A percentile compares a stretch with the other conserved stretches of the same genome.
These are phyloP conservation scores for Epizoanthus fatuus DNA, from an alignment of 92 coral and sea anemone genomes.

Conservation along the genomic window DNA sequence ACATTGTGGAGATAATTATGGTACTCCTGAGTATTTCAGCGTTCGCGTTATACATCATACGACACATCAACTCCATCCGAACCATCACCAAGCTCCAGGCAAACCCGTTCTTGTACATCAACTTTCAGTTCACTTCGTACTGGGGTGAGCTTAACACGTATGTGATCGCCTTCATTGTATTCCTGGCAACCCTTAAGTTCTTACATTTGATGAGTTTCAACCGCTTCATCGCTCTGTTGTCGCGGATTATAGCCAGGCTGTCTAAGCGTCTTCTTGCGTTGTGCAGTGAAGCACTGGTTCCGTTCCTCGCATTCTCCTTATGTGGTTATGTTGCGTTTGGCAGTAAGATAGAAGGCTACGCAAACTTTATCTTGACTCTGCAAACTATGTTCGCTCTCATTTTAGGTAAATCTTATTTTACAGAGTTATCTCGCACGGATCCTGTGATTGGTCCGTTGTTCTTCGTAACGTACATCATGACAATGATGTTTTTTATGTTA, in stretches of 20 bases:
- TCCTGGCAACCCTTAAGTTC: slow-evolving; percentile 74
- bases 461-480: slow-evolving; percentile 50
- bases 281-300: slow-evolving; percentile 58
- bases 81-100: slow-evolving; percentile 61
- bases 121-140: slow-evolving; percentile 60
- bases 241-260: slow-evolving; percentile 50
- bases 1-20: slow-evolving; percentile 51
- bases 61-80: slow-evolving; percentile 49
- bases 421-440: slow-evolving; percentile 61
- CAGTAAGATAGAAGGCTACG: slow-evolving; percentile 52
- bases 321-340: slow-evolving; percentile 71
- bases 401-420: slow-evolving; percentile 71
- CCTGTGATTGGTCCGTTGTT: slow-evolving; percentile 60
- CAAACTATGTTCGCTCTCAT: slow-evolving; percentile 70
- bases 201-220: slow-evolving; percentile 72
- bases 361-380: slow-evolving; percentile 42
- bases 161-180: slow-evolving; percentile 65
- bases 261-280: slow-evolving; percentile 49
- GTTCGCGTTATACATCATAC: slow-evolving; percentile 55
- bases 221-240: slow-evolving; percentile 65
- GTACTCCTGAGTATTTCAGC: slow-evolving; percentile 60
- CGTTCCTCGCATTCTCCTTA: slow-evolving; percentile 60
- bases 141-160: slow-evolving; percentile 69
- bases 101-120: slow-evolving; percentile 64
- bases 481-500: slow-evolving; percentile 67